Conservation (phyloP, 2,888 invertebrate species). For the Leistus spinibarbis region DNA sequence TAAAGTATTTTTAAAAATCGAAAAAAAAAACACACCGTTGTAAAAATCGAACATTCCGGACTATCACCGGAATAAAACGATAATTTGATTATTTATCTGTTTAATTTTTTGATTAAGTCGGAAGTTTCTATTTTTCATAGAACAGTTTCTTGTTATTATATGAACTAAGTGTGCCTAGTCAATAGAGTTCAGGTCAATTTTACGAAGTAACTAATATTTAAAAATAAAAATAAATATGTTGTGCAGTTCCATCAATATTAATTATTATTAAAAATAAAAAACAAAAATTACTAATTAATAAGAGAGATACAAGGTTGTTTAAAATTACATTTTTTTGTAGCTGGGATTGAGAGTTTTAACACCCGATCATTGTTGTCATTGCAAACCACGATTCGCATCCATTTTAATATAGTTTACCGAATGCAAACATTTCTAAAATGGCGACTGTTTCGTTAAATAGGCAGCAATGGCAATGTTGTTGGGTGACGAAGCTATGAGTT, state of each 20-base stretch:
- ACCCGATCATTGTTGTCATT: constrained; percentile 12
- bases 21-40: constrained; percentile 52
- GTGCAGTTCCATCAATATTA: constrained; percentile 54
- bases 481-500: neutral
- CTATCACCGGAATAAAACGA: constrained; percentile 44
- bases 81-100: constrained; percentile 56
- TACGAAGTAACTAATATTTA: constrained; percentile 55
- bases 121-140: constrained; percentile 62
- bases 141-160: constrained; percentile 64
- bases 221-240: constrained; percentile 49
- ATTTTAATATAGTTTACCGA: no score
- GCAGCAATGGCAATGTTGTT: neutral
- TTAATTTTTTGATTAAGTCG: constrained; percentile 58
- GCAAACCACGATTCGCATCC: no score
- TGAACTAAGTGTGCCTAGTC: constrained; percentile 70
- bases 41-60: constrained; percentile 48
- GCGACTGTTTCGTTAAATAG: no score
- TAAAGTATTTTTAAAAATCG: constrained; percentile 58
- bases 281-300: constrained; percentile 39
- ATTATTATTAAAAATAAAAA: constrained; percentile 32
- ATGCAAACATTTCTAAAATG: no score
- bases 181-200: constrained; percentile 69
- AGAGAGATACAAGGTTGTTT: constrained; percentile 45
- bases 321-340: constrained; percentile 18
- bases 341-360: neutral